Evolutionary conservation across 1,140 invertebrate species (phyloP).

Genomic region (Cheumatopsyche charites): DNA sequence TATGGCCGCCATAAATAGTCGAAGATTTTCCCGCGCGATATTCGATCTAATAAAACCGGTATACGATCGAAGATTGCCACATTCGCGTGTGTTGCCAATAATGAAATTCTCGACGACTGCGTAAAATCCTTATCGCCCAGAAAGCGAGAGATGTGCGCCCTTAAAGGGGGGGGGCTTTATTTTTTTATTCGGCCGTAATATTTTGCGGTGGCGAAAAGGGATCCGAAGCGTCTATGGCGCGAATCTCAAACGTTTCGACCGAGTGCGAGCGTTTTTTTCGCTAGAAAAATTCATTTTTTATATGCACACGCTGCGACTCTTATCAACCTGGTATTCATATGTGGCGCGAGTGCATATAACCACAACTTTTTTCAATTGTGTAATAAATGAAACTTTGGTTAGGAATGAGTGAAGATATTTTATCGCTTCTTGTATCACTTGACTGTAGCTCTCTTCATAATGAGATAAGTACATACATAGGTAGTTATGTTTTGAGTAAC

Average conservation of each 20-base stretch:
- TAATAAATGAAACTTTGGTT: too few relatives aligned
- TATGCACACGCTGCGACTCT: too few relatives aligned
- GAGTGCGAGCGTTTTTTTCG: too few relatives aligned
- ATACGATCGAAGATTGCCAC: constrained; percentile 21
- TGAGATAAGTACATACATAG: too few relatives aligned
- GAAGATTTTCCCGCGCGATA: constrained; percentile 11
- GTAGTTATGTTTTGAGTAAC: too few relatives aligned
- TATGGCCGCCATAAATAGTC: constrained; percentile 22
- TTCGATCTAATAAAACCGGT: constrained; percentile 27
- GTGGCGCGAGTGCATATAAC: too few relatives aligned
- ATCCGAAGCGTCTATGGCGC: not conserved
- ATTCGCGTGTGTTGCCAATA: constrained; percentile 14
- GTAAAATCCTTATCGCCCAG: constrained; percentile 17
- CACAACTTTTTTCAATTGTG: too few relatives aligned
- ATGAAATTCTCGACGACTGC: constrained; percentile 17
- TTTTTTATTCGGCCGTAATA: not conserved
- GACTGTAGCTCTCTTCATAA: too few relatives aligned
- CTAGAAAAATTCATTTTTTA: too few relatives aligned
- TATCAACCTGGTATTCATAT: too few relatives aligned
- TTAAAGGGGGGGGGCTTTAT: not conserved
- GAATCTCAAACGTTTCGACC: not conserved
- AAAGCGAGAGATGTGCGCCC: not conserved
- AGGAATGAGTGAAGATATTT: too few relatives aligned
- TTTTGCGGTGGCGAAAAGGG: not conserved
- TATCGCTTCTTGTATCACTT: too few relatives aligned